phyloP scores from a whole-genome alignment of 2,797 vertebrate species.

The Pempheris klunzingeri region DNA sequence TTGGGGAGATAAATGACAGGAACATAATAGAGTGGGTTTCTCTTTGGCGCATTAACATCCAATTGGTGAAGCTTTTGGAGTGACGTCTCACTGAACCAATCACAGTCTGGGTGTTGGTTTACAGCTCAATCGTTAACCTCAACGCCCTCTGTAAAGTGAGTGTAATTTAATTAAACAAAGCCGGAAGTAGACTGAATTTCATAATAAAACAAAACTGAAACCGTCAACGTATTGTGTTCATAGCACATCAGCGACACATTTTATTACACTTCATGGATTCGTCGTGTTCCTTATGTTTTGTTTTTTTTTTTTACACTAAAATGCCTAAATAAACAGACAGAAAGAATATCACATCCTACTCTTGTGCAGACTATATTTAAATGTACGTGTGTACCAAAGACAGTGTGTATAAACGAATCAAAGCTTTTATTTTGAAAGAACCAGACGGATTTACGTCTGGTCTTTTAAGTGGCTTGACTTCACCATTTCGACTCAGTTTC shows the following conservation, averaged over 20 bases:
- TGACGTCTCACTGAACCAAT: background rate
- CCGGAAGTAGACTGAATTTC: background rate
- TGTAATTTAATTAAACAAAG: background rate
- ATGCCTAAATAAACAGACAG: background rate
- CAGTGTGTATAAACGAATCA: fast-evolving
- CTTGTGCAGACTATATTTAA: background rate
- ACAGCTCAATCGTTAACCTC: too few relatives aligned
- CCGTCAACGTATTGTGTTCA: fast-evolving
- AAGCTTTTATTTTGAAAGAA: conserved; percentile 54
- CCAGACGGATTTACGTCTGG: fast-evolving
- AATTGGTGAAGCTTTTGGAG: conserved; percentile 34
- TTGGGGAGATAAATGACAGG: background rate
- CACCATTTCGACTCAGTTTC: conserved; percentile 35
- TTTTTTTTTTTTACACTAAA: background rate
- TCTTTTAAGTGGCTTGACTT: background rate
- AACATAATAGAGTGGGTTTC: background rate
- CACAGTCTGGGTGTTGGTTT: background rate
- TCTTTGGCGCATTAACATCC: background rate
- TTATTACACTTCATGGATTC: fast-evolving
- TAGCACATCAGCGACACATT: background rate
- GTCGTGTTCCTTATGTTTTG: fast-evolving
- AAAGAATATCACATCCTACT: background rate
- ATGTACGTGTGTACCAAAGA: too few relatives aligned
- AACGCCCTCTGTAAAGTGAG: fast-evolving
- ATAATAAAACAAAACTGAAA: background rate